Base-by-base conservation (phyloP, 2,113 vertebrate species). In the Eidolon helvum region DNA sequence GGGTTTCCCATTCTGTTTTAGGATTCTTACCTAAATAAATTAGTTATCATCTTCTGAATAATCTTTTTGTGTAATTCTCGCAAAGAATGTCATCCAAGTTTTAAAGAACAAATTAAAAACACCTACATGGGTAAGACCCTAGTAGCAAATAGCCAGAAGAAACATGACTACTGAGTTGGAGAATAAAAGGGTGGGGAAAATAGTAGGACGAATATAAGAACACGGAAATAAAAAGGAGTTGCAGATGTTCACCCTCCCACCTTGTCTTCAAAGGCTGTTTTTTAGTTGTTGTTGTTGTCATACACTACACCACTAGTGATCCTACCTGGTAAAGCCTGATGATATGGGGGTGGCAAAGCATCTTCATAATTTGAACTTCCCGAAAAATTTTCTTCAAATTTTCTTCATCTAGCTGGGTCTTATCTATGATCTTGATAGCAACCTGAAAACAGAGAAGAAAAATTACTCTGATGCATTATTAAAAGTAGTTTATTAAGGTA, bases 341-440 rank as follows among this genome's bases (percentile, higher is more conserved):
- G 98, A 99, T 99, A 88, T 99, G 99, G 0, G 99, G 99, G 97
- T 99, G 99, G 98, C 99, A 99, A 87, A 99, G 99, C 99, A 99
- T 99, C 99, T 99, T 99, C 99, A 99, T 99, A 96, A 99, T 99
- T 98, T 99, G 99, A 79, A 99, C 99, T 98, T 99, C 99, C 96
- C 99, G 98, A 97, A 99, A 99, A 92, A 99, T 99, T 98, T 99
- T 99, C 98, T 99, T 99, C 96, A 99, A 98, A 98, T 99, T 99
- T 98, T 99, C 99, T 53, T 99, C 99, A 50, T 99, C 99, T 98
- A 99, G 98, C 98, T 99, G 99, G 7, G 99, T 99, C 98, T 99
- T 99, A 95, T 99, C 99, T 87, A 99, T 99, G 53, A 99, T 99
- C 99, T 99, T 99, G 97, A 99, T 99, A 0, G 99, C 99, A 97